These are phyloP conservation scores for Dynastes grantii DNA, from an alignment of 2,888 invertebrate species.

Conservation along the genomic window DNA sequence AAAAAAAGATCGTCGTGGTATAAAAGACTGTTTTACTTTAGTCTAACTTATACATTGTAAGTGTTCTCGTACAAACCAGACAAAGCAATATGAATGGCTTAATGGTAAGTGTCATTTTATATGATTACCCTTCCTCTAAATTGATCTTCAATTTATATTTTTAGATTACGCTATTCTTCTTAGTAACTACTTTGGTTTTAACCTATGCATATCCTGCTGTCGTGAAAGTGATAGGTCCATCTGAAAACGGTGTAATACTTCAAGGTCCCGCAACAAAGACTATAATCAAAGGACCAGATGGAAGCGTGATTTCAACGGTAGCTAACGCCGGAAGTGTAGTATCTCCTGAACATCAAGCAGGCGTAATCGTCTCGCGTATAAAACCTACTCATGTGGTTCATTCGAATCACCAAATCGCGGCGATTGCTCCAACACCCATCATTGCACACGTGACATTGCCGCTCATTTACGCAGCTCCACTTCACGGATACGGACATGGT, in stretches of 20 bases:
- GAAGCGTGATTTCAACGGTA: conserved; percentile 29
- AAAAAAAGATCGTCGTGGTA: conserved; percentile 18
- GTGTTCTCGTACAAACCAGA: conserved; percentile 19
- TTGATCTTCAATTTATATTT: background rate
- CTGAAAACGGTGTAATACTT: conserved; percentile 18
- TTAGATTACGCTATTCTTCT: background rate
- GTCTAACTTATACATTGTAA: background rate
- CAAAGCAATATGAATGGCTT: conserved; percentile 28
- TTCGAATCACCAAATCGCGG: background rate
- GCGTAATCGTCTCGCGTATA: background rate
- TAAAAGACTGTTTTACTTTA: conserved; percentile 28
- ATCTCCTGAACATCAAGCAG: conserved; percentile 19
- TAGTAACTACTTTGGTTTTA: background rate
- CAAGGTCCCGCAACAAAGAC: conserved; percentile 28
- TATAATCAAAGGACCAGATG: conserved; percentile 41
- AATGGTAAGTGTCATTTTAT: conserved; percentile 14
- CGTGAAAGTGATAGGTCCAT: conserved; percentile 31
- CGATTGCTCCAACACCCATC: background rate
- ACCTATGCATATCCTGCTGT: background rate
- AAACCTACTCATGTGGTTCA: too few relatives aligned
- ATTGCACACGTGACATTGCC: conserved; percentile 21
- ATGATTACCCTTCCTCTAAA: background rate
- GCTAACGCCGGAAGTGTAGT: conserved; percentile 20
- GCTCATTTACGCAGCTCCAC: conserved; percentile 7
- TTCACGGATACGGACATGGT: conserved; percentile 18